phyloP scores from a whole-genome alignment of 2,113 vertebrate species.

The Bufo gargarizans region DNA sequence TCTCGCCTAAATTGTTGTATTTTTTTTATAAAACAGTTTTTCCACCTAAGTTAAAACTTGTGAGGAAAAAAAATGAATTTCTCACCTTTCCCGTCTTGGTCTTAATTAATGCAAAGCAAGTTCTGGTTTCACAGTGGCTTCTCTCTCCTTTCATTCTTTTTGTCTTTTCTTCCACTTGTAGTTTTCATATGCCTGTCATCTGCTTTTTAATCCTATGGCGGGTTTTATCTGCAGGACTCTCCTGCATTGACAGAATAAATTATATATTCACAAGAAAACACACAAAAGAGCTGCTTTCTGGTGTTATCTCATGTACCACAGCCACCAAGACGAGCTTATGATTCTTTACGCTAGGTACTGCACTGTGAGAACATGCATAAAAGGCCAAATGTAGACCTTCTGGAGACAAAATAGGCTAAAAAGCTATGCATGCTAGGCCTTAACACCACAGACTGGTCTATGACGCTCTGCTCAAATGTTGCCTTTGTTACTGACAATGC shows the following conservation, averaged over 20 bases:
- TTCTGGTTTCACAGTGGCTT: conserved; percentile 31
- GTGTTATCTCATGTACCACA: conserved; percentile 42
- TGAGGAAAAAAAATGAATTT: conserved; percentile 48
- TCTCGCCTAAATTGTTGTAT: conserved; percentile 40
- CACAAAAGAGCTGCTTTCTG: conserved; percentile 45
- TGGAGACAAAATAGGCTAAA: conserved; percentile 16
- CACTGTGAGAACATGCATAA: conserved; percentile 10
- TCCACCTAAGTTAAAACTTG: conserved; percentile 24
- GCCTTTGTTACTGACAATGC: not conserved
- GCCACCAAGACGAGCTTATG: conserved; percentile 31
- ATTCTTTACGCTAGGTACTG: conserved; percentile 20
- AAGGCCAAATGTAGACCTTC: conserved; percentile 7
- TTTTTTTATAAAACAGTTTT: conserved; percentile 37
- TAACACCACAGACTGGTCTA: not conserved
- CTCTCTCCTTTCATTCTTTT: conserved; percentile 33
- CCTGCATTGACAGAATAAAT: conserved; percentile 48
- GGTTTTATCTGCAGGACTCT: conserved; percentile 30
- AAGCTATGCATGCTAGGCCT: not conserved
- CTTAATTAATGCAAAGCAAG: conserved; percentile 57
- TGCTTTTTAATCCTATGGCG: conserved; percentile 46
- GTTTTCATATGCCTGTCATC: conserved; percentile 49
- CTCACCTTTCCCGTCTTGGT: conserved; percentile 49
- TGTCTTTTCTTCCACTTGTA: conserved; percentile 42
- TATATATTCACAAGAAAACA: conserved; percentile 50
- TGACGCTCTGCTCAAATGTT: not conserved